Base-by-base conservation (phyloP, 1,140 invertebrate species). In the Coenobita brevimanus region DNA sequence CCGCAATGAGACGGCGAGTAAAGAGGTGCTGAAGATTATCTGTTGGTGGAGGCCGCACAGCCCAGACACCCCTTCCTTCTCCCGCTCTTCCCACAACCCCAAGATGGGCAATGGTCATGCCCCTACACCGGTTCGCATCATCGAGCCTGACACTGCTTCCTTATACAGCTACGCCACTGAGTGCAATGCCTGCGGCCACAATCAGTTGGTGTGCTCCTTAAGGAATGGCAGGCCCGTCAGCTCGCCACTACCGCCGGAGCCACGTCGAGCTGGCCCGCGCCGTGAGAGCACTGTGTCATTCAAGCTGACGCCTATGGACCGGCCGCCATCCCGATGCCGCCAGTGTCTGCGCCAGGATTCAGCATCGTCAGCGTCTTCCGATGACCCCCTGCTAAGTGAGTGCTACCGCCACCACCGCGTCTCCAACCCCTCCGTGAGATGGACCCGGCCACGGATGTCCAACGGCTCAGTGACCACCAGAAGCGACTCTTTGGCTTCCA, bases 1-100 rank as follows among this genome's bases (percentile, higher is more conserved):
- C 91, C 92, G 94, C 15, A 94, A 93, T 87, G 93, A 93, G 83
- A 91, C 92, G 46, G 92, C 93, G 3, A 92, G 93, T 36, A 92
- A 92, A 75, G 93, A 93, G 86, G 92, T 92, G 0, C 57, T 91
- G 0, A 92, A 92, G 81, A 90, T 93, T 2, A 75, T 92, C 13
- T 92, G 91, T 67, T 90, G 89, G 89, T 90, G 89, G 89, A 78
- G 87, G 21, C 87, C 89, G 0, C 78, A 62, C 1, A 86, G 83
- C 36, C 79, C 88, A 21, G 79, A 50, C 33, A 86, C 88, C 8
- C 89, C 89, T 3, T 75, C 87, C n/a, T 86, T 81, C 60, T 69
- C 69, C 2, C 54, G 89, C 24, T 69, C 82, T 50, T 86, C 83
- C 33, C 67, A 86, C 30, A 50, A 89, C 46, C 79, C 64, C 10